Conservation (phyloP, 1,140 invertebrate genomes). For the Rhyzopertha dominica region DNA sequence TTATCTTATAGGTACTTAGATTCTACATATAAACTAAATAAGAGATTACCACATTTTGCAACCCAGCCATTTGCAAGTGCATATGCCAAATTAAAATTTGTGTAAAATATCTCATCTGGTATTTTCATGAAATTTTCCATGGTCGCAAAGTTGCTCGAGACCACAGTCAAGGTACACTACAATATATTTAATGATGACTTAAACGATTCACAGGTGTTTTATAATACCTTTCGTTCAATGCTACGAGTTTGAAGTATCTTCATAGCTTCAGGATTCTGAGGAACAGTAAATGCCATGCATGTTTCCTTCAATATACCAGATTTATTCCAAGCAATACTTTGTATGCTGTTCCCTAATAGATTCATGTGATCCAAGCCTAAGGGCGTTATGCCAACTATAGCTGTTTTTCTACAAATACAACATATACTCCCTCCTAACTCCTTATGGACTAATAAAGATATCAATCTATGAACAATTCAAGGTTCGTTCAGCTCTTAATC, state of each 20-base stretch:
- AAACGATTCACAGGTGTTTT: no score
- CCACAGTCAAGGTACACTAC: no score
- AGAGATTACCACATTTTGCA: no score
- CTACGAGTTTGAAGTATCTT: slow-evolving; percentile 64
- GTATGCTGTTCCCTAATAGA: slow-evolving; percentile 78
- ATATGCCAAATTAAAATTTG: no score
- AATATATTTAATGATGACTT: no score
- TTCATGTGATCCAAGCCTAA: slow-evolving; percentile 87
- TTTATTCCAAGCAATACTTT: slow-evolving; percentile 91
- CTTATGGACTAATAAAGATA: background rate
- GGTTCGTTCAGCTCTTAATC: slow-evolving; percentile 9
- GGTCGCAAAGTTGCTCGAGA: no score
- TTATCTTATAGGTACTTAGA: no score
- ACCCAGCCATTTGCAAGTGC: no score
- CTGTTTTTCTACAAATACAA: slow-evolving; percentile 30
- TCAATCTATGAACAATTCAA: slow-evolving; percentile 1
- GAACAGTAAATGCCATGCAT: slow-evolving; percentile 68
- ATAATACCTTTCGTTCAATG: slow-evolving; percentile 58
- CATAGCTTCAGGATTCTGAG: slow-evolving; percentile 63
- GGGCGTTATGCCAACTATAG: slow-evolving; percentile 83
- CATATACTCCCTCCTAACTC: no score
- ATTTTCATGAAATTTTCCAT: no score
- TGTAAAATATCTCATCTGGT: no score
- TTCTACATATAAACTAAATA: no score
- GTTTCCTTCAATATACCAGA: slow-evolving; percentile 88